Conservation (phyloP, 2,888 invertebrate species). For the Acholoe squamosa region DNA sequence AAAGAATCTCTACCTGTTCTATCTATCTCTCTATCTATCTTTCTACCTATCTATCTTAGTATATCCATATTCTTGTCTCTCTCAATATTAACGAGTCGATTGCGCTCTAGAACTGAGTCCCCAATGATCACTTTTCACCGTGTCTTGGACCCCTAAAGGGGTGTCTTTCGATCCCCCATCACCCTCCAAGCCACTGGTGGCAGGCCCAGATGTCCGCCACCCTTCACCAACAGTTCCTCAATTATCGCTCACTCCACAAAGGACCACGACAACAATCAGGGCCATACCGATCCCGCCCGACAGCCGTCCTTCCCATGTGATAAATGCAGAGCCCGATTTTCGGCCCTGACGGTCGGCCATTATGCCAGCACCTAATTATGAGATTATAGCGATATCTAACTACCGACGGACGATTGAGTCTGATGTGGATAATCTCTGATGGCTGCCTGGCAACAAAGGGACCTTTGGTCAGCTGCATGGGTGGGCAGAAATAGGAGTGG, state of each 20-base stretch:
- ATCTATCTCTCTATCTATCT: not conserved
- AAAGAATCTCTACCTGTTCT: not conserved
- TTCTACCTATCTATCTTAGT: not conserved
- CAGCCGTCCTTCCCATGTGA: not conserved
- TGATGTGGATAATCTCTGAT: constrained; percentile 23
- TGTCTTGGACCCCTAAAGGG: too few relatives aligned
- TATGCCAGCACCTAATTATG: constrained; percentile 42
- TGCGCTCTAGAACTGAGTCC: not conserved
- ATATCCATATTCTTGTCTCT: not conserved
- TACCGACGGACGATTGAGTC: constrained; percentile 41
- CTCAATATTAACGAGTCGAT: not conserved
- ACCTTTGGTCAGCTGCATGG: not conserved
- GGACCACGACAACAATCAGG: constrained; percentile 10
- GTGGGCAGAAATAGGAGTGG: not conserved
- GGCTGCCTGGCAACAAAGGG: constrained; percentile 34
- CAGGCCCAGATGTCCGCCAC: constrained; percentile 11
- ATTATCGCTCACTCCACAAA: constrained; percentile 3
- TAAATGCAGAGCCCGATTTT: constrained; percentile 27
- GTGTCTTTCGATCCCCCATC: not conserved
- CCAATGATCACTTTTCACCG: not conserved
- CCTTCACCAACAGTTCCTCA: constrained; percentile 27
- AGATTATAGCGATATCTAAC: constrained; percentile 55
- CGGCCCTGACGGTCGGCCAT: not conserved
- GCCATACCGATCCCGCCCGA: not conserved
- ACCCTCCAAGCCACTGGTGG: not conserved